These are phyloP conservation scores for Apis dorsata DNA, from an alignment of 1,140 invertebrate species.

Conservation along the genomic window DNA sequence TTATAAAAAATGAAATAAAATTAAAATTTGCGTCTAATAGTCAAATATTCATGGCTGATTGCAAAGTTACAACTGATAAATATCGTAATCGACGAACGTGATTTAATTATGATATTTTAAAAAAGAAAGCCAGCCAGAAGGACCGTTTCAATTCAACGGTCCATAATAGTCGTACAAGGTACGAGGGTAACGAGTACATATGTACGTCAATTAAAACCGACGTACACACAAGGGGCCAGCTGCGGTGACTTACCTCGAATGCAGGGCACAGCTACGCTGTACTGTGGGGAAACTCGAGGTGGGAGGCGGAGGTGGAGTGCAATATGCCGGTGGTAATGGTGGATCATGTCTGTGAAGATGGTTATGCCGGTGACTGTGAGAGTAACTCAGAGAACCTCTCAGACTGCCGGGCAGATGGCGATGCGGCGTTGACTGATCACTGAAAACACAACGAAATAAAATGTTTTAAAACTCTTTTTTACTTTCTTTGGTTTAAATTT, in stretches of 20 bases:
- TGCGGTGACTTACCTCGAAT: constrained; percentile 69
- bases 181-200: background rate
- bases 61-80: no score
- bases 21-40: no score
- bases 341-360: constrained; percentile 61
- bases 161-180: background rate
- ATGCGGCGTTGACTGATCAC: constrained; percentile 69
- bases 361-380: constrained; percentile 58
- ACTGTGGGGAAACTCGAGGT: constrained; percentile 64
- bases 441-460: constrained; percentile 52
- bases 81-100: background rate
- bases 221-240: background rate
- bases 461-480: no score
- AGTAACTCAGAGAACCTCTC: constrained; percentile 64
- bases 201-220: constrained; percentile 1
- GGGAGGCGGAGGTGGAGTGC: constrained; percentile 59
- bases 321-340: constrained; percentile 48
- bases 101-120: background rate
- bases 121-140: background rate
- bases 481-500: no score
- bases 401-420: constrained; percentile 69
- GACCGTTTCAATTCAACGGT: background rate
- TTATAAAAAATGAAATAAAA: no score
- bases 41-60: no score
- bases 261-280: constrained; percentile 69